These are phyloP conservation scores for Cryptus armator DNA, from an alignment of 2,888 invertebrate species.

Conservation along the genomic window DNA sequence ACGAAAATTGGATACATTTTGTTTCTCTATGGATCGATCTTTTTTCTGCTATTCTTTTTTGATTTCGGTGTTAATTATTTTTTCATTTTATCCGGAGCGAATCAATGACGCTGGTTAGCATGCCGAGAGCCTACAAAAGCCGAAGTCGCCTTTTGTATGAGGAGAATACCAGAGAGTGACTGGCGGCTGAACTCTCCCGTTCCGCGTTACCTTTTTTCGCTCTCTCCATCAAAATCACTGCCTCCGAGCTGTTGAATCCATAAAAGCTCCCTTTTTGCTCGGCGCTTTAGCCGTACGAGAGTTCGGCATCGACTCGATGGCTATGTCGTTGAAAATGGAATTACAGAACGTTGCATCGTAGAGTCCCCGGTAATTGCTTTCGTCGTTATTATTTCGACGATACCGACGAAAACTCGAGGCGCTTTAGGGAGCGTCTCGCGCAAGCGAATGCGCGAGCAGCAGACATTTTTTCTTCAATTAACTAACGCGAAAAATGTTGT, in stretches of 20 bases:
- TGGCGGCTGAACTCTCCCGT: not conserved
- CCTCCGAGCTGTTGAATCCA: conserved; percentile 1
- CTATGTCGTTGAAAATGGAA: conserved; percentile 24
- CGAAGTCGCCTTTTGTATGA: not conserved
- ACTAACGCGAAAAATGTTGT: not conserved
- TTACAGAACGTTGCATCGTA: conserved; percentile 26
- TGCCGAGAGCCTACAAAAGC: not conserved
- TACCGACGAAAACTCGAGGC: conserved; percentile 53
- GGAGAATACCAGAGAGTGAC: not conserved
- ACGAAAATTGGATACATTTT: not conserved
- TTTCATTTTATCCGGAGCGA: not conserved
- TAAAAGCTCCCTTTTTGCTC: conserved; percentile 40
- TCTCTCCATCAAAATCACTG: conserved; percentile 15
- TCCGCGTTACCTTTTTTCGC: conserved; percentile 17
- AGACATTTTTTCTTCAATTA: not conserved
- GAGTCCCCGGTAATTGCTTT: conserved; percentile 60
- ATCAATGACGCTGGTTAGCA: conserved; percentile 11
- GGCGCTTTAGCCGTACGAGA: conserved; percentile 1
- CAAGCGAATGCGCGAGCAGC: not conserved
- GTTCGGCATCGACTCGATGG: not conserved
- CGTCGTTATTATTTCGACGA: conserved; percentile 58
- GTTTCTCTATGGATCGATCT: not conserved
- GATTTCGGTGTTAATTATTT: not conserved
- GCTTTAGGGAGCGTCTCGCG: not conserved
- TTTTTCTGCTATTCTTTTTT: not conserved